Evolutionary conservation across 2,888 invertebrate species (phyloP).

Genomic region (Leucophora obtusa): DNA sequence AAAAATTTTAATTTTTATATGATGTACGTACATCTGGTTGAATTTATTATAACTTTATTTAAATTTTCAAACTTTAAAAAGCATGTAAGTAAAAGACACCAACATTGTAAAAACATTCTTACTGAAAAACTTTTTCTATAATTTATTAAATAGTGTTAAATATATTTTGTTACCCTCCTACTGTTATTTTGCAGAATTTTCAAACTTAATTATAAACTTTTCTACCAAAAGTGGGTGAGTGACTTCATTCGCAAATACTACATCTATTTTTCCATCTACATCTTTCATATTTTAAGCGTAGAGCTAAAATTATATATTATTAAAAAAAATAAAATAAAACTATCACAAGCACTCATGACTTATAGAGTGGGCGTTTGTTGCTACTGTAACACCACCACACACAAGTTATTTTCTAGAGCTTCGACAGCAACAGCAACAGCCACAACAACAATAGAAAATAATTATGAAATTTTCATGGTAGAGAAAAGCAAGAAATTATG

Average conservation of each 20-base stretch:
- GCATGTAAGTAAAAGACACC: no score
- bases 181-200: not conserved
- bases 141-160: no score
- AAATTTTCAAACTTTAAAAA: no score
- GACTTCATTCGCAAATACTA: not conserved
- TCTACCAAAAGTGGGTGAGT: not conserved
- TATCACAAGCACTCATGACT: slow-evolving; percentile 52
- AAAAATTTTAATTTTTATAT: no score
- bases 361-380: slow-evolving; percentile 48
- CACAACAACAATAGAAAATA: slow-evolving; percentile 20
- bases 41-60: no score
- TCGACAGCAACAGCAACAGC: not conserved
- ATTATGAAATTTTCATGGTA: slow-evolving; percentile 60
- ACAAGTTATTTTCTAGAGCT: slow-evolving; percentile 33
- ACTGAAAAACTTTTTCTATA: no score
- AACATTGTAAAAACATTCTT: no score
- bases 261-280: not conserved
- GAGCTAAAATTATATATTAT: slow-evolving; percentile 46
- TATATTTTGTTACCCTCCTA: not conserved
- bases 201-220: not conserved
- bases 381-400: slow-evolving; percentile 17
- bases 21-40: no score
- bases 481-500: slow-evolving; percentile 49
- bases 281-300: not conserved
- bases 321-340: slow-evolving; percentile 31